Evolutionary conservation across 2,113 vertebrate species (phyloP), one percentile per base, ranked within the genome.

Genomic region (Setophaga petechia): DNA sequence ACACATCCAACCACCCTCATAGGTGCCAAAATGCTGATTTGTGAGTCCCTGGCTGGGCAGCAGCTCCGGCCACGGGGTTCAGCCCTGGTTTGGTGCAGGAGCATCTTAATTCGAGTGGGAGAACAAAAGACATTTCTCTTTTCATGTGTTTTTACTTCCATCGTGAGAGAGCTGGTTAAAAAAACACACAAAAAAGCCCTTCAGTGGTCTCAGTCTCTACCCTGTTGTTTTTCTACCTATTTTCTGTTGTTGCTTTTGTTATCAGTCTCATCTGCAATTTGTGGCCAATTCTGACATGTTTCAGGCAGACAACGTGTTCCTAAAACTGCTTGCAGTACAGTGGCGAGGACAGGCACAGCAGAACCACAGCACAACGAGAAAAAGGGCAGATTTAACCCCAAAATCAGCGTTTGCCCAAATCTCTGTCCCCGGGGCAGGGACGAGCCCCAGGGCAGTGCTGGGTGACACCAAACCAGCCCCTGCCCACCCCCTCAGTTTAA

Each of bases 201-300:
- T 90, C 96, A 98, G 98, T 98, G 97, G 98, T 98, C 98, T 87
- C 80, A 95, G 94, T 94, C 95, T 96, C 92, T 84, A 97, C 95
- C 75, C 91, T 93, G 97, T 97, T 98, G 98, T 98, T 98, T 98
- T 98, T 97, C 97, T 98, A 96, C 97, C 91, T 97, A 97, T 97
- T 98, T 98, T 92, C 96, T 98, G 96, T 96, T 97, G 97, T 96
- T 97, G 96, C 97, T 98, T 98, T 91, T 98, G 96, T 98, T 98
- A 98, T 98, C 98, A 97, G 96, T 81, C 96, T 95, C 96, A 98
- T 98, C 98, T 98, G 97, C 97, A 97, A 97, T 97, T 97, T 98
- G 98, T 98, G 98, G 98, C 97, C 97, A 84, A 92, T 97, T 98
- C 96, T 98, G 95, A 96, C 97, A 85, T 97, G 96, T 93, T 97